phyloP scores from a whole-genome alignment of 2,888 invertebrate genomes.

The Rhingia rostrata region DNA sequence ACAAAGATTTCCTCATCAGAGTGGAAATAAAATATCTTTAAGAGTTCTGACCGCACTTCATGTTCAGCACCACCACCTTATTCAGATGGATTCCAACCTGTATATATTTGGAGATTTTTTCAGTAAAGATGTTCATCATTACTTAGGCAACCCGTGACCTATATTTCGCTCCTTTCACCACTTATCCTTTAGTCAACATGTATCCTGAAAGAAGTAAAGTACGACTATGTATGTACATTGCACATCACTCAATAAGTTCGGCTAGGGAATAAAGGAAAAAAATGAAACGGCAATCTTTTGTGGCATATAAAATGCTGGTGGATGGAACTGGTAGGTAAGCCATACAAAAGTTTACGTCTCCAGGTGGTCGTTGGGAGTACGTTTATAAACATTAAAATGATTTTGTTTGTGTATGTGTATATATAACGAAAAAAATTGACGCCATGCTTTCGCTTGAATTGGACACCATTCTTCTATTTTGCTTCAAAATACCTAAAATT shows the following conservation, averaged over 20 bases:
- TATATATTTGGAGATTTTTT: slow-evolving; percentile 3
- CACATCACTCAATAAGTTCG: slow-evolving; percentile 57
- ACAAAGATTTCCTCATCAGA: slow-evolving; percentile 14
- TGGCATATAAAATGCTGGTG: slow-evolving; percentile 1
- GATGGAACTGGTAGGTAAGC: slow-evolving; percentile 3
- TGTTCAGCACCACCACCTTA: slow-evolving; percentile 38
- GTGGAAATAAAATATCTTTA: slow-evolving; percentile 31
- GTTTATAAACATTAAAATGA: not conserved
- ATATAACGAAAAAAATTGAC: not conserved
- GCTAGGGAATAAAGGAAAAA: slow-evolving; percentile 30
- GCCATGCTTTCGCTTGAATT: slow-evolving; percentile 17
- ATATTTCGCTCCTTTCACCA: slow-evolving; percentile 46
- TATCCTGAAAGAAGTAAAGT: slow-evolving; percentile 19
- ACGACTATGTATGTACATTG: not conserved
- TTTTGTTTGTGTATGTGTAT: no score
- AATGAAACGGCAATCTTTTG: slow-evolving; percentile 32
- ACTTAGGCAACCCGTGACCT: slow-evolving; percentile 50
- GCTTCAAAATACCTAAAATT: not conserved
- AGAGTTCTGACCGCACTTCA: slow-evolving; percentile 53
- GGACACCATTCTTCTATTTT: slow-evolving; percentile 12
- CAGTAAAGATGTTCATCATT: slow-evolving; percentile 46
- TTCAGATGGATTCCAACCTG: slow-evolving; percentile 21
- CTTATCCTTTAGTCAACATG: slow-evolving; percentile 17
- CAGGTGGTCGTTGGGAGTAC: slow-evolving; percentile 12
- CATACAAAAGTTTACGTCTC: slow-evolving; percentile 23